Evolutionary conservation across 2,113 vertebrate genomes (phyloP).

Genomic region (Morone chrysops): DNA sequence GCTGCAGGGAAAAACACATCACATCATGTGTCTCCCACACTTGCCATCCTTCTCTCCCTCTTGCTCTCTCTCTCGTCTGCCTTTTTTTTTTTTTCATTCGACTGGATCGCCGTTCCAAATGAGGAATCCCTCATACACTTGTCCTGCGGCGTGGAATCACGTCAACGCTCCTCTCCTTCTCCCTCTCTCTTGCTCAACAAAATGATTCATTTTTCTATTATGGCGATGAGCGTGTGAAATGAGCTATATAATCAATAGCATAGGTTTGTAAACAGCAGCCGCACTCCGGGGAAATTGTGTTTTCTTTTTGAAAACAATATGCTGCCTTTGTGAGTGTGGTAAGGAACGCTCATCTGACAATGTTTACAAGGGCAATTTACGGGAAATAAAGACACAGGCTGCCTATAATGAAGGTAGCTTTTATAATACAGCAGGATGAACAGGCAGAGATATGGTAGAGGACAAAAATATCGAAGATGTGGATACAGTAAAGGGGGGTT

Average conservation of each 20-base stretch:
- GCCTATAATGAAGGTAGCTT: constrained; percentile 48
- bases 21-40: constrained; percentile 26
- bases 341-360: constrained; percentile 58
- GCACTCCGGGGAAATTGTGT: constrained; percentile 84
- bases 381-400: constrained; percentile 69
- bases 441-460: constrained; percentile 11
- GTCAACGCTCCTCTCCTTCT: constrained; percentile 43
- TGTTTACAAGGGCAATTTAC: constrained; percentile 79
- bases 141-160: constrained; percentile 82
- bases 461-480: constrained; percentile 19
- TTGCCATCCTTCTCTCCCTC: background rate
- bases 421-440: constrained; percentile 43
- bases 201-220: constrained; percentile 95
- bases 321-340: constrained; percentile 66
- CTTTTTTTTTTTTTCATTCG: constrained; percentile 12
- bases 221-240: constrained; percentile 94
- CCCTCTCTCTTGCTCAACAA: constrained; percentile 78
- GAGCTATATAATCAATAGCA: constrained; percentile 95
- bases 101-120: constrained; percentile 68
- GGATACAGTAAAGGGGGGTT: constrained; percentile 4
- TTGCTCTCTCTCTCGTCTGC: background rate
- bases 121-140: constrained; percentile 80
- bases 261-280: constrained; percentile 91
- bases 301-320: constrained; percentile 85
- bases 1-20: constrained; percentile 54